phyloP scores from a whole-genome alignment of 2,113 vertebrate species.

The Catagonus wagneri region DNA sequence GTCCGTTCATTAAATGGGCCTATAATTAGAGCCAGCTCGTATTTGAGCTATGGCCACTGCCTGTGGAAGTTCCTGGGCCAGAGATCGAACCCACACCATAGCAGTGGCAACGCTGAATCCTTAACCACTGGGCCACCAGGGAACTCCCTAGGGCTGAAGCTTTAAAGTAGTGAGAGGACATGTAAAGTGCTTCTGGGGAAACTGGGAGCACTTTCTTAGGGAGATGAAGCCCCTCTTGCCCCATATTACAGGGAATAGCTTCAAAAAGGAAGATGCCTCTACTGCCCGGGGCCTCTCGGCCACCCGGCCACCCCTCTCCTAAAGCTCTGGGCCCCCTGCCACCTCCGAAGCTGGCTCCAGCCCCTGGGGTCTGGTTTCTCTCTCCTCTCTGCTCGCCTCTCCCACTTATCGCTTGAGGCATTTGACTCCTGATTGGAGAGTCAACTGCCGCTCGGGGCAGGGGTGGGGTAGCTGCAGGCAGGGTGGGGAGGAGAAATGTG shows the following conservation, averaged over 20 bases:
- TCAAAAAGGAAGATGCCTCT: background rate
- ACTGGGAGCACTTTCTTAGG: background rate
- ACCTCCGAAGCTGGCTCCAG: slow-evolving; percentile 33
- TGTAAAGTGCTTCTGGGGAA: background rate
- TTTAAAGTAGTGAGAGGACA: background rate
- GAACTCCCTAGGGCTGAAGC: no score
- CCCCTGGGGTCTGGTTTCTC: slow-evolving; percentile 72
- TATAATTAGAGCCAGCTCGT: background rate
- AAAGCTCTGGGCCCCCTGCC: slow-evolving; percentile 58
- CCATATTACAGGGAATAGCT: background rate
- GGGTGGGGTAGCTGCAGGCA: background rate
- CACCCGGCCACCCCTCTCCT: background rate
- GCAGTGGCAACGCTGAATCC: no score
- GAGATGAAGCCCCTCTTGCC: background rate
- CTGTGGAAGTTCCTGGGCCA: no score
- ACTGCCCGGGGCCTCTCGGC: background rate
- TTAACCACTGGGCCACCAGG: no score
- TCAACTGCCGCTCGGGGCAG: background rate
- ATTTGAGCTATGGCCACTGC: no score
- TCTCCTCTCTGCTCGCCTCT: slow-evolving; percentile 52
- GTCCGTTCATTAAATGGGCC: background rate
- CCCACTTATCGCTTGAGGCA: slow-evolving; percentile 67
- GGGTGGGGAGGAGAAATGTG: background rate
- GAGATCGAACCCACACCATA: no score
- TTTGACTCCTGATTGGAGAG: slow-evolving; percentile 72